Evolutionary conservation across 2,797 vertebrate genomes (phyloP), one percentile per base, ranked within the genome.

Genomic region (Labeo calbasu): DNA sequence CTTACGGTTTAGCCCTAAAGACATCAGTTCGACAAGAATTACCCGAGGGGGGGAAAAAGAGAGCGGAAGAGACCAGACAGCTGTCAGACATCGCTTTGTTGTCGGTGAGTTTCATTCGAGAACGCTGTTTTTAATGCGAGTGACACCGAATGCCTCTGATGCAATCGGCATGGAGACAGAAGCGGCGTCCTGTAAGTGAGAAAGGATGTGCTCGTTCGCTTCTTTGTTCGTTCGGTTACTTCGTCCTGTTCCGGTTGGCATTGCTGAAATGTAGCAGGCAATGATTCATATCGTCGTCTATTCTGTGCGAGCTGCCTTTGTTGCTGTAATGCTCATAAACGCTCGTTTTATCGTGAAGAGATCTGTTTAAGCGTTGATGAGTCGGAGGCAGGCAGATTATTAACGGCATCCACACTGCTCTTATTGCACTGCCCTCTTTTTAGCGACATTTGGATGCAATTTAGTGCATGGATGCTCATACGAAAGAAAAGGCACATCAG

Each of bases 151-250:
- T 57, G 32, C 10, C 66, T 48, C 66, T 71, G 79, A 81, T 81
- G 79, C 23, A 25, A 50, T 70, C 23, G 80, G 19, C 55, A 36
- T 12, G 25, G 43, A 72, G 43, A 28, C 66, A 70, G 53, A 21
- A 3, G 15, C 14, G 10, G 51, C 40, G 53, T 81, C 50, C 51
- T 59, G 63, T 69, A 70, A 69, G 53, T 40, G 25, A 51, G 63
- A 19, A 48, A 71, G 9, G 65, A 84, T 43, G 53, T 15, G 43
- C 61, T 57, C 51, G 50, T 46, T 68, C 55, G 76, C 83, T 71
- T 84, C 83, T 84, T 84, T 84, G 83, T 84, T 84, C 83, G 50
- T 57, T 61, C 65, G 63, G 50, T 69, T 53, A 53, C 73, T 77
- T 69, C 65, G 73, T 70, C 66, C 66, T 71, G 83, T 84, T 79